phyloP scores from a whole-genome alignment of 2,888 invertebrate species.

The Eustalomyia histrio region DNA sequence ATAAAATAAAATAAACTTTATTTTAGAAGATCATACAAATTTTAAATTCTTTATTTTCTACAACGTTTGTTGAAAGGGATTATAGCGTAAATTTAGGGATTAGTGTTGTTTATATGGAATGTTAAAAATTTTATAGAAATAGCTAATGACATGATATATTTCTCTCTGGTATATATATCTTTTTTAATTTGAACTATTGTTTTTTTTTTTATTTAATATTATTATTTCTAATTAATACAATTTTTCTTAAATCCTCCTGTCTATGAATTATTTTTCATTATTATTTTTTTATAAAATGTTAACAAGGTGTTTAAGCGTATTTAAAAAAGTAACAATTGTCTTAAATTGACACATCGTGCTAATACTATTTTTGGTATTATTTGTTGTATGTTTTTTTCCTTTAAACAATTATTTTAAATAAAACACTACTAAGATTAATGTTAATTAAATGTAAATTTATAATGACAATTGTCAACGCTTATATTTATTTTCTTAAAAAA shows the following conservation, averaged over 20 bases:
- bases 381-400: not conserved
- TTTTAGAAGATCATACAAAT: too few species aligned
- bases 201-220: not conserved
- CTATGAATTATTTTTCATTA: slow-evolving; percentile 45
- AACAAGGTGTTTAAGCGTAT: slow-evolving; percentile 59
- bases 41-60: too few species aligned
- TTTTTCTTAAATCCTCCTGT: slow-evolving; percentile 38
- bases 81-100: too few species aligned
- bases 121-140: not conserved
- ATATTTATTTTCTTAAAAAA: slow-evolving; percentile 2
- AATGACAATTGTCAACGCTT: slow-evolving; percentile 60
- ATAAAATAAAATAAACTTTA: too few species aligned
- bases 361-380: slow-evolving; percentile 56
- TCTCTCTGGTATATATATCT: not conserved
- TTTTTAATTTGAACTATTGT: not conserved
- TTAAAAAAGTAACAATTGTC: slow-evolving; percentile 57
- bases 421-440: slow-evolving; percentile 48
- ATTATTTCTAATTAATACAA: not conserved
- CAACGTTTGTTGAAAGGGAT: too few species aligned
- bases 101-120: not conserved
- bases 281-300: slow-evolving; percentile 34
- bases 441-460: slow-evolving; percentile 60
- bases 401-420: slow-evolving; percentile 53
- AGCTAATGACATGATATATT: not conserved
- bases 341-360: slow-evolving; percentile 64